Base-by-base conservation (phyloP, 2,797 vertebrate species). In the Salarias fasciatus region DNA sequence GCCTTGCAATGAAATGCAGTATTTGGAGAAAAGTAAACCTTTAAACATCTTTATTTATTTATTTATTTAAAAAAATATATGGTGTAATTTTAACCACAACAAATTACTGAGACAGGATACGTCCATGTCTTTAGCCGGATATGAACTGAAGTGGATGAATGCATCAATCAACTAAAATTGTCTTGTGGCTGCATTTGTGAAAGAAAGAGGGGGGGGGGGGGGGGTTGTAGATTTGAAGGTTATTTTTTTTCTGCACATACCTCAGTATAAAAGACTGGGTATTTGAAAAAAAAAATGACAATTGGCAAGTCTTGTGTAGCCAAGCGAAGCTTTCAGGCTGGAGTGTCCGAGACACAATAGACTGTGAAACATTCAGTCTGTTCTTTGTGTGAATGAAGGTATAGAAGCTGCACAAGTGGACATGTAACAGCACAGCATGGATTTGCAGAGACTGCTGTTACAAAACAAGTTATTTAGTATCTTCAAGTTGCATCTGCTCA, bases 391-490 rank as follows among this genome's bases (percentile, higher is more conserved):
- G 18, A 24, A 24, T 24, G 18, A 18, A 2, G 18, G 49, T 50
- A 31, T 18, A 14, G 18, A 5, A 38, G 53, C 24, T 58, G 40
- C 13, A 13, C 13, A 15, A 9, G 35, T 33, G 47, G 53, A 38
- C 43, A 54, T 63, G 41, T 35, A 51, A 41, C 13, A 50, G 2
- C 13, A 4, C 30, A 15, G n/a, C 10, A 3, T 46, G 36, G 15
- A 37, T 48, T 60, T 8, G 31, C 43, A 48, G 31, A 37, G 35
- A 36, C 50, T 43, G 36, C 50, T 43, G 38, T 12, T 14, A 45
- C 35, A 44, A 51, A 35, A 3, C 11, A 24, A 53, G 12, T 31
- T 56, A 37, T 43, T 51, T 63, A 6, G 29, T 38, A 6, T 43
- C 60, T 44, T 45, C 8, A 36, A 13, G 10, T 45, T 36, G 9